Percentiles rank a stretch among this genome's conserved stretches.
Conservation (phyloP, 2,888 invertebrate species). For the Coelinius sp. region DNA sequence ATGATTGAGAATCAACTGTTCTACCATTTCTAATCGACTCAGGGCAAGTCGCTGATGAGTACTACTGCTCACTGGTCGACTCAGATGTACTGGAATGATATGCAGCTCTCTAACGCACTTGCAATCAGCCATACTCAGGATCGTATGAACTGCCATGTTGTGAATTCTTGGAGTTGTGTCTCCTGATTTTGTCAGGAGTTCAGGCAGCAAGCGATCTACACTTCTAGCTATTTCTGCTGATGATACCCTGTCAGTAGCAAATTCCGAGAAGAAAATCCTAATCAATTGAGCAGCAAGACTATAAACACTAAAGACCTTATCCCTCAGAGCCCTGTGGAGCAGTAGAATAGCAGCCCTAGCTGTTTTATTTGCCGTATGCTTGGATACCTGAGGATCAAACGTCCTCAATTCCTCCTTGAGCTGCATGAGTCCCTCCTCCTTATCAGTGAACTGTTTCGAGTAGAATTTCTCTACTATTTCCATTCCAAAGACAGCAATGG, state of each 20-base stretch:
- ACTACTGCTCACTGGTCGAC: conserved; percentile 86
- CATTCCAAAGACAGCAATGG: conserved; percentile 92
- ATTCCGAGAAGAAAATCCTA: conserved; percentile 84
- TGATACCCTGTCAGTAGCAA: conserved; percentile 86
- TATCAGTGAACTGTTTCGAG: conserved; percentile 90
- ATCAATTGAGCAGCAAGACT: conserved; percentile 88
- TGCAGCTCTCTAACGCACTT: conserved; percentile 86
- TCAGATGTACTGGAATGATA: conserved; percentile 86
- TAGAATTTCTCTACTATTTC: conserved; percentile 92
- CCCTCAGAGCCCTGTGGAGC: conserved; percentile 84
- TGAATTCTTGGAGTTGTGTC: conserved; percentile 90
- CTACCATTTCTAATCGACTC: conserved; percentile 89
- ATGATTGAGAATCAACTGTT: conserved; percentile 86
- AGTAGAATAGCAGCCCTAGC: conserved; percentile 86
- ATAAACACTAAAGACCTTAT: conserved; percentile 92
- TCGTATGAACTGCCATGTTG: conserved; percentile 89
- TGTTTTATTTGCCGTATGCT: conserved; percentile 81
- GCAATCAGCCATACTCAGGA: conserved; percentile 87
- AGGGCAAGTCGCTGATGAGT: conserved; percentile 89
- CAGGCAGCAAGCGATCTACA: conserved; percentile 86
- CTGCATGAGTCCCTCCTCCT: conserved; percentile 87
- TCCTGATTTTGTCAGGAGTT: conserved; percentile 86
- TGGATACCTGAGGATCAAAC: conserved; percentile 68
- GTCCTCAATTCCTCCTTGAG: conserved; percentile 75
- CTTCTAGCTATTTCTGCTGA: conserved; percentile 86